Base-by-base conservation (phyloP, 2,797 vertebrate genomes). In the Acanthornis magna region DNA sequence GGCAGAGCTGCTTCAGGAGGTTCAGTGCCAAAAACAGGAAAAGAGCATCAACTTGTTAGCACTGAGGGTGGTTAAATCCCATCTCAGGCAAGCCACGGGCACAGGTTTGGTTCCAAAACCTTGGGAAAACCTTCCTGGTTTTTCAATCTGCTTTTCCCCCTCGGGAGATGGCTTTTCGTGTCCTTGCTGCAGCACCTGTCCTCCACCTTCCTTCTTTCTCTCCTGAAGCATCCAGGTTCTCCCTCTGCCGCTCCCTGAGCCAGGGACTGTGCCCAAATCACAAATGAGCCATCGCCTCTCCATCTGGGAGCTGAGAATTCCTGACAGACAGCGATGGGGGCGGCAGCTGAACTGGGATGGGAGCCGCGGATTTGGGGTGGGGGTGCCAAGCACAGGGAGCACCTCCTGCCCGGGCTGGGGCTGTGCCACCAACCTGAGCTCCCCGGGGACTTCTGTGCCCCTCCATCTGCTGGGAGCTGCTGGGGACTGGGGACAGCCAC, bases 261-360 rank as follows among this genome's bases (percentile, higher is more conserved):
- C 11, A 11, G 38, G 38, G 38, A 38, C 38, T 13, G 38, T 38
- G 38, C 63, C 92, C 84, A 53, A 60, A 85, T 78, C 67, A 70
- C 73, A 95, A 82, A 92, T 50, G 91, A 94, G 89, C 76, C 80
- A 34, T 72, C 81, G 86, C 42, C 55, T 91, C 70, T 7, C 85
- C 93, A 88, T 80, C 65, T 92, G 92, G 93, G 93, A 89, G 86
- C 61, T 30, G 20, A 51, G 63, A 43, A 76, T 91, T 83, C 70
- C 22, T 65, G 47, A 38, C 82, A 91, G 88, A 19, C 82, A 38
- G 38, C 38, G 38, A 10, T 38, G 38, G 38, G 38, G 38, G 9
- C 11, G 38, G 10, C 9, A 38, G 38, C 38, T 38, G 38, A 38
- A 12, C 12, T 38, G 18, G 57, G 85, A 32, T 63, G 47, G 60